phyloP scores from a whole-genome alignment of 2,797 vertebrate genomes.

The Amphiprion clarkii region DNA sequence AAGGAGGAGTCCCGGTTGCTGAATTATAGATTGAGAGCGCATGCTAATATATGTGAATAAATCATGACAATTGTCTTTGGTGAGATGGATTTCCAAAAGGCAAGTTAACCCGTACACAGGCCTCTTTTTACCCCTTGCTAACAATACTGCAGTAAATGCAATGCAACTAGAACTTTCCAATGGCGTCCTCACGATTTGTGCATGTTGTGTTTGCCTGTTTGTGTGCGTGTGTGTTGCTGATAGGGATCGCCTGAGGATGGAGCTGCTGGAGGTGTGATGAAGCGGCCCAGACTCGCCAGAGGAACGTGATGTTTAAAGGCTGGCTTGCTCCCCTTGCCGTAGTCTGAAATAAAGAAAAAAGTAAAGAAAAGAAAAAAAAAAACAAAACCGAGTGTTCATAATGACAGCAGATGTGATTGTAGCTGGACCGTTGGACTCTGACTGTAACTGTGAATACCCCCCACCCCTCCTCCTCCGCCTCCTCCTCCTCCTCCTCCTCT shows the following conservation, averaged over 20 bases:
- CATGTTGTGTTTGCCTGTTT: constrained; percentile 48
- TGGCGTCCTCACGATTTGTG: constrained; percentile 33
- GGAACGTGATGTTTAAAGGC: constrained; percentile 57
- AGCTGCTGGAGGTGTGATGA: constrained; percentile 86
- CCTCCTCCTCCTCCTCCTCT: constrained; percentile 54
- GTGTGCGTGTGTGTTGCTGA: constrained; percentile 36
- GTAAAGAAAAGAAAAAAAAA: constrained; percentile 27
- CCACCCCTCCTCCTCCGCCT: constrained; percentile 59
- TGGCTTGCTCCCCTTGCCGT: constrained; percentile 62
- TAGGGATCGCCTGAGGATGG: constrained; percentile 85
- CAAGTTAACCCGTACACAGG: constrained; percentile 35
- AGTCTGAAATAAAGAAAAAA: constrained; percentile 40
- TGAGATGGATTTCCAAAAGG: constrained; percentile 62
- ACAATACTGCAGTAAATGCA: constrained; percentile 9
- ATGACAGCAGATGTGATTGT: constrained; percentile 90
- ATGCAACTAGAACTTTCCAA: constrained; percentile 16
- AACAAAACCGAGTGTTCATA: constrained; percentile 78
- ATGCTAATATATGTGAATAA: constrained; percentile 85
- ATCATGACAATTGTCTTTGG: constrained; percentile 81
- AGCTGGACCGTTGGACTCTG: constrained; percentile 85
- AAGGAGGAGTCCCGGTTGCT: constrained; percentile 69
- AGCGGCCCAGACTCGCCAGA: constrained; percentile 55
- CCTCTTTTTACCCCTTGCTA: constrained; percentile 30
- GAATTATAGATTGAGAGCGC: constrained; percentile 84
- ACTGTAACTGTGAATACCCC: constrained; percentile 87